Evolutionary conservation across 2,797 vertebrate genomes (phyloP).

Genomic region (Chiroxiphia lanceolata): DNA sequence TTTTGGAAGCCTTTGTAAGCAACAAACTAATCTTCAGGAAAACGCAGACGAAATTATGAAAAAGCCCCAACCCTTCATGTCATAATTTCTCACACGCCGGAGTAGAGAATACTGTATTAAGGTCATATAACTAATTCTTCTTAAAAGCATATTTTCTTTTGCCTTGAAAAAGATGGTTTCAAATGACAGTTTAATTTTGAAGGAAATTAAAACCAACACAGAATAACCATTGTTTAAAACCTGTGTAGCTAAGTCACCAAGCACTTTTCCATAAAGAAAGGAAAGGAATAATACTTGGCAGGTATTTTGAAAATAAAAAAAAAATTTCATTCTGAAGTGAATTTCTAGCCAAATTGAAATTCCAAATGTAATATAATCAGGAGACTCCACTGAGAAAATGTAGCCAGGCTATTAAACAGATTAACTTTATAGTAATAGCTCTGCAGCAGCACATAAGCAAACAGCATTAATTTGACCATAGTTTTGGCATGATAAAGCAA

Average conservation of each 20-base stretch:
- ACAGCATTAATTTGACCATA: neutral
- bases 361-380: neutral
- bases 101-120: neutral
- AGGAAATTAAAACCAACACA: neutral
- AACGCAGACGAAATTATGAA: neutral
- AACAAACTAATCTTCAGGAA: neutral
- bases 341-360: neutral
- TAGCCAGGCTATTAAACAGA: neutral
- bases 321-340: neutral
- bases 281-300: neutral
- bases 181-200: neutral
- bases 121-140: neutral
- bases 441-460: neutral
- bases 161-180: neutral
- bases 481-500: neutral
- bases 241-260: neutral
- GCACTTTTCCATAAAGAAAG: neutral
- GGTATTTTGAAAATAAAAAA: neutral
- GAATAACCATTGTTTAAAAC: neutral
- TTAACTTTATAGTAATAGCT: neutral
- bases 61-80: accelerated
- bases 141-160: neutral
- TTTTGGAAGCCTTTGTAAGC: neutral
- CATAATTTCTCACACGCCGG: neutral
- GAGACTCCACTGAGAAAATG: neutral